These are phyloP conservation scores for Pissodes strobi DNA, from an alignment of 1,140 invertebrate genomes.

Conservation along the genomic window DNA sequence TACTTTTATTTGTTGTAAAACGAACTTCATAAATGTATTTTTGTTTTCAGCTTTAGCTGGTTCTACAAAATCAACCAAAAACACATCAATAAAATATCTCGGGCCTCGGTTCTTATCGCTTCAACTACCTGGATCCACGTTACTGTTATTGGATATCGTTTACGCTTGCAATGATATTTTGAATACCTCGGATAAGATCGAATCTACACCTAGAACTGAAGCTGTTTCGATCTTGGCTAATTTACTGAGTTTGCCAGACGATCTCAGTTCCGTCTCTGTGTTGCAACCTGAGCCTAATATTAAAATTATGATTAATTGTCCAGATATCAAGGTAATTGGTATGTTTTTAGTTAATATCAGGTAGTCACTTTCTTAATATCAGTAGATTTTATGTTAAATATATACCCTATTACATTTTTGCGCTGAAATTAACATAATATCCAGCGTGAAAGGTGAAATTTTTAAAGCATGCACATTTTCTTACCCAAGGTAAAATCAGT, in stretches of 20 bases:
- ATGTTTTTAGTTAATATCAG: not conserved
- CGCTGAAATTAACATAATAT: no score
- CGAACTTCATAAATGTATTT: no score
- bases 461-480: no score
- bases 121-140: constrained; percentile 84
- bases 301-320: constrained; percentile 69
- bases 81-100: constrained; percentile 63
- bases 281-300: constrained; percentile 78
- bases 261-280: constrained; percentile 76
- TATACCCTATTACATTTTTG: no score
- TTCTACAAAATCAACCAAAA: constrained; percentile 64
- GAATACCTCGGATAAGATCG: constrained; percentile 76
- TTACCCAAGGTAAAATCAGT: no score
- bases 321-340: constrained; percentile 78
- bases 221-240: constrained; percentile 90
- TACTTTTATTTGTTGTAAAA: no score
- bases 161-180: constrained; percentile 87
- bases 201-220: constrained; percentile 84
- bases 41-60: constrained; percentile 61
- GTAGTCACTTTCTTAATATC: not conserved
- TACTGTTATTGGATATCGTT: constrained; percentile 88
- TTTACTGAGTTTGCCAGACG: constrained; percentile 79
- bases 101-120: constrained; percentile 85
- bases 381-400: no score
- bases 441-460: no score